Conservation (phyloP, 2,888 invertebrate genomes). For the Eilema caniola region DNA sequence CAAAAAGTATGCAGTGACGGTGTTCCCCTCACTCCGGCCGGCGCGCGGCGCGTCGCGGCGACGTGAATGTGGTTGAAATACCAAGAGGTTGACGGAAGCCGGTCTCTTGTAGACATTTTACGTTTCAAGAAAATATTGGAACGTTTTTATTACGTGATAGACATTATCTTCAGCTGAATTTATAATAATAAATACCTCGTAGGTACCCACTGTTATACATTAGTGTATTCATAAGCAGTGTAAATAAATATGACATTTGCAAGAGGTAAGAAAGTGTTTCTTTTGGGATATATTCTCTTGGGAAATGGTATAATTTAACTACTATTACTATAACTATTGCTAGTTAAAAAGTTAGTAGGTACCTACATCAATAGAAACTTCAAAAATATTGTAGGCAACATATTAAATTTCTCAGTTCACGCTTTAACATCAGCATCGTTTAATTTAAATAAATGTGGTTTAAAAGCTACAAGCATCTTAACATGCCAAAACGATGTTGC, state of each 20-base stretch:
- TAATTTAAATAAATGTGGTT: slow-evolving; percentile 4
- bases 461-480: background rate
- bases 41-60: slow-evolving; percentile 24
- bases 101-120: slow-evolving; percentile 46
- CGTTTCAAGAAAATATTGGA: slow-evolving; percentile 32
- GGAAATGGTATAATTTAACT: too few relatives aligned
- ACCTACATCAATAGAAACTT: background rate
- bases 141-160: slow-evolving; percentile 60
- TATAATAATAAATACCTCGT: background rate
- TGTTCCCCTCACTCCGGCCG: slow-evolving; percentile 41
- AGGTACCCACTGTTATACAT: background rate
- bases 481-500: slow-evolving; percentile 1
- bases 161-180: slow-evolving; percentile 1
- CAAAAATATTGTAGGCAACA: background rate
- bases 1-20: slow-evolving; percentile 59
- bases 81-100: slow-evolving; percentile 55
- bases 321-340: too few relatives aligned
- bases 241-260: background rate
- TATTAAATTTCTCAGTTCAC: background rate
- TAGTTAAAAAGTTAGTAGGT: background rate
- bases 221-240: background rate
- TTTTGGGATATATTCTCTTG: too few relatives aligned
- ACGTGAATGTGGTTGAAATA: slow-evolving; percentile 55
- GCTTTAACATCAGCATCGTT: background rate
- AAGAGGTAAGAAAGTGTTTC: background rate